Evolutionary conservation across 2,113 vertebrate genomes (phyloP).

Genomic region (Bungarus multicinctus): DNA sequence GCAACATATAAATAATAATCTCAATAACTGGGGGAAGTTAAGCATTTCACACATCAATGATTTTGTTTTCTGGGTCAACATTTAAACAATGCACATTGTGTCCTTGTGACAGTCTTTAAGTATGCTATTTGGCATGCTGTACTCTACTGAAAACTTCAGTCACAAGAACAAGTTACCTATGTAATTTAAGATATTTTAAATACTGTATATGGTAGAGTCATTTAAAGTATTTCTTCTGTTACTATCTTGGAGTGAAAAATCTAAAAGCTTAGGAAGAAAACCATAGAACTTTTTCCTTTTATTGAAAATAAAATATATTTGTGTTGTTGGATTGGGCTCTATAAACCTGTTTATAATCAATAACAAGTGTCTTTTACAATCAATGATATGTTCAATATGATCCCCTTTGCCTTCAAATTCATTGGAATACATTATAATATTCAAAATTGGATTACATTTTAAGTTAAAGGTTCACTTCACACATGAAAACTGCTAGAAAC

Average conservation of each 20-base stretch:
- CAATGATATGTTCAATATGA: background rate
- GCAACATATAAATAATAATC: background rate
- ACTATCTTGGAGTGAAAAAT: background rate
- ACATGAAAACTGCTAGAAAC: background rate
- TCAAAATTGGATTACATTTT: background rate
- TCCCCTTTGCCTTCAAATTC: background rate
- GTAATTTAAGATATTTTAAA: background rate
- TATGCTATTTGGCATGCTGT: background rate
- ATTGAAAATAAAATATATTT: background rate
- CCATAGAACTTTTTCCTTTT: background rate
- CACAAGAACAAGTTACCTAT: background rate
- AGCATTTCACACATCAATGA: background rate
- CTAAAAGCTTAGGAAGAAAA: background rate
- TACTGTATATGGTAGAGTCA: background rate
- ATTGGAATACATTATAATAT: background rate
- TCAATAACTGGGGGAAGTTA: background rate
- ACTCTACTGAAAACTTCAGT: background rate
- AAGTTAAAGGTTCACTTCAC: background rate
- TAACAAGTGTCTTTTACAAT: background rate
- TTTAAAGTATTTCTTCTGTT: background rate
- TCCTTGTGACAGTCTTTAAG: background rate
- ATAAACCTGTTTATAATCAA: background rate
- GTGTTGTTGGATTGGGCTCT: background rate
- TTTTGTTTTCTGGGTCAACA: conserved; percentile 20
- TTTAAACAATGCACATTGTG: conserved; percentile 4